Conservation (phyloP, 2,797 vertebrate genomes). For the Manis crassicaudata region DNA sequence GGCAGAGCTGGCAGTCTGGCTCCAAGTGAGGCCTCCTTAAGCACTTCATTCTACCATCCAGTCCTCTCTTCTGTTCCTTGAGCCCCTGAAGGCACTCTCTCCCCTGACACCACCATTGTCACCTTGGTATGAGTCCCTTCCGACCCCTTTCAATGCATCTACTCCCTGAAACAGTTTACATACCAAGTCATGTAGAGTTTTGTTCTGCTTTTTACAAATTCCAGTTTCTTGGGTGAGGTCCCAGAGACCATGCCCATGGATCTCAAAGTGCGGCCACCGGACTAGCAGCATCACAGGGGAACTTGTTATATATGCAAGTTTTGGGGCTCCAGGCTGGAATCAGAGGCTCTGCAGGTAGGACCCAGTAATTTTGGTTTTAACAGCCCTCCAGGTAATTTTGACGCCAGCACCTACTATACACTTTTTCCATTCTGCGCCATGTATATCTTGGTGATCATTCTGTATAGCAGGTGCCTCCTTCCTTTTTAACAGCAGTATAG, state of each 20-base stretch:
- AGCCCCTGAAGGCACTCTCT: not conserved
- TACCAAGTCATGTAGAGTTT: not conserved
- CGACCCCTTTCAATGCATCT: not conserved
- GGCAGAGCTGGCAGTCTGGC: not conserved
- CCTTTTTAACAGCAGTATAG: not conserved
- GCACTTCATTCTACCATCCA: not conserved
- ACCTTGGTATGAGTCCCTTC: not conserved
- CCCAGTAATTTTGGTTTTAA: not conserved
- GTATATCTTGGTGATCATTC: not conserved
- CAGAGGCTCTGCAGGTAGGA: not conserved
- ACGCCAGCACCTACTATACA: too few species aligned
- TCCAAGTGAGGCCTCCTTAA: not conserved
- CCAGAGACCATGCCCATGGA: not conserved
- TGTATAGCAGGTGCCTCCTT: not conserved
- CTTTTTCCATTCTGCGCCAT: not conserved
- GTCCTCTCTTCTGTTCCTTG: not conserved
- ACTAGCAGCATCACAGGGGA: too few species aligned
- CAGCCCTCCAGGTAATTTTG: not conserved
- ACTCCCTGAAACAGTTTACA: not conserved
- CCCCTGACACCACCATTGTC: not conserved
- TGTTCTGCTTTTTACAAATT: not conserved
- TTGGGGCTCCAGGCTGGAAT: not conserved
- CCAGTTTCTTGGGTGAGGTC: not conserved
- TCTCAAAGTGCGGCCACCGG: not conserved
- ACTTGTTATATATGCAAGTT: not conserved